Evolutionary conservation across 64 coral and sea anemone species (phyloP).

Genomic region (Exaiptasia diaphana): DNA sequence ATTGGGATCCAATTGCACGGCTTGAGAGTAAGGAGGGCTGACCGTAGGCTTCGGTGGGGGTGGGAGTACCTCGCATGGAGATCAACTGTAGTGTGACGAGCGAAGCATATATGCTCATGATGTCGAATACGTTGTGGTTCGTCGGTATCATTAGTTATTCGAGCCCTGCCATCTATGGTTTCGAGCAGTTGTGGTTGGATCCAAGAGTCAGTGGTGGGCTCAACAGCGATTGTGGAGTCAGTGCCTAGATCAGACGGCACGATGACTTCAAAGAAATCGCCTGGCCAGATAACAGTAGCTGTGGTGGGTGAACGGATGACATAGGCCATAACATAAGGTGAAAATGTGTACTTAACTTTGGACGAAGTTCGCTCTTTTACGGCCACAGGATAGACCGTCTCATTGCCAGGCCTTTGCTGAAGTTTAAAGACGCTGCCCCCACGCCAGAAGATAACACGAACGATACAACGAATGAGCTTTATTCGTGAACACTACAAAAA

Average conservation of each 20-base stretch:
- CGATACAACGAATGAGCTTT: too few relatives aligned
- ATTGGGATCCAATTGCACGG: slow-evolving; percentile 8
- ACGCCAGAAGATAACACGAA: too few relatives aligned
- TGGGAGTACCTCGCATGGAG: not conserved
- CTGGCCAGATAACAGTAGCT: slow-evolving; percentile 5
- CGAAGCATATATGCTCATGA: slow-evolving; percentile 48
- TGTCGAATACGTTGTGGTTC: not conserved
- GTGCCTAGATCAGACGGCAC: not conserved
- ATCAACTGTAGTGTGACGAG: not conserved
- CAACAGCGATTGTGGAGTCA: not conserved
- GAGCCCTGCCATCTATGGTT: slow-evolving; percentile 19
- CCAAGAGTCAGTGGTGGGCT: not conserved
- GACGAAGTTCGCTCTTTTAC: too few relatives aligned
- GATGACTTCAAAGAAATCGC: slow-evolving; percentile 30
- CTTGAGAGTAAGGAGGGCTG: not conserved
- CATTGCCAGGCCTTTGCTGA: too few relatives aligned
- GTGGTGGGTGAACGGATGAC: not conserved
- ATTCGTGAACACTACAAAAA: too few relatives aligned
- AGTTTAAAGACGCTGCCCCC: too few relatives aligned
- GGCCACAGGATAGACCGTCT: too few relatives aligned
- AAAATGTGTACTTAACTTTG: too few relatives aligned
- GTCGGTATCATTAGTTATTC: not conserved
- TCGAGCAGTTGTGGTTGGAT: slow-evolving; percentile 27
- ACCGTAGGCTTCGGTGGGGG: not conserved
- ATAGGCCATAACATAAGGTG: too few relatives aligned